These are phyloP conservation scores for Stenurella melanura DNA, from an alignment of 2,888 invertebrate genomes.

Conservation along the genomic window DNA sequence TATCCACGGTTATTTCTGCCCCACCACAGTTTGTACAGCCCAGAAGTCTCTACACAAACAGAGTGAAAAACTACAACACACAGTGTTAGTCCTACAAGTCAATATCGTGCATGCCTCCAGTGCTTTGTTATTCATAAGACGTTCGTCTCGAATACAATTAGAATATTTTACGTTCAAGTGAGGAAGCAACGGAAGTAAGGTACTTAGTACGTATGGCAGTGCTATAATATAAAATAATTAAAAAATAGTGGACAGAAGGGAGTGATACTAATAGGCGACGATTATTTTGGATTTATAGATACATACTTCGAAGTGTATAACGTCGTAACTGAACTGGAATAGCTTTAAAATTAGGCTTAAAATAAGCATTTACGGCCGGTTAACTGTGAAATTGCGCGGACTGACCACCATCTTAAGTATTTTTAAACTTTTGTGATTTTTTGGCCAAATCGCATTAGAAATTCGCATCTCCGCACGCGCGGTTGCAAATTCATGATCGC, in stretches of 20 bases:
- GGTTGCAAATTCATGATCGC: slow-evolving; percentile 52
- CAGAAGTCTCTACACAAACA: slow-evolving; percentile 39
- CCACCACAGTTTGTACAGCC: slow-evolving; percentile 31
- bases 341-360: not conserved
- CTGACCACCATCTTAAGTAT: not conserved
- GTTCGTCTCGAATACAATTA: slow-evolving; percentile 53
- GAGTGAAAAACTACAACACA: slow-evolving; percentile 29
- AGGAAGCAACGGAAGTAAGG: slow-evolving; percentile 54
- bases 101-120: slow-evolving; percentile 35
- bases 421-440: slow-evolving; percentile 1
- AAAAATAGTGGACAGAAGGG: slow-evolving; percentile 15
- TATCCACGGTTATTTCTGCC: slow-evolving; percentile 1
- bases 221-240: slow-evolving; percentile 38
- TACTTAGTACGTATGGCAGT: slow-evolving; percentile 49
- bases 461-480: slow-evolving; percentile 49
- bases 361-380: not conserved
- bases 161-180: slow-evolving; percentile 55
- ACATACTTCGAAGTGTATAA: too few species aligned
- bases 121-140: slow-evolving; percentile 47
- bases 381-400: not conserved
- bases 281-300: not conserved
- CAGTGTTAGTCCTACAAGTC: slow-evolving; percentile 14
- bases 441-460: not conserved
- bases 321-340: too few species aligned
- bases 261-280: not conserved